These are phyloP conservation scores for Rhopalosiphum maidis DNA, from an alignment of 1,140 invertebrate species.

Conservation along the genomic window DNA sequence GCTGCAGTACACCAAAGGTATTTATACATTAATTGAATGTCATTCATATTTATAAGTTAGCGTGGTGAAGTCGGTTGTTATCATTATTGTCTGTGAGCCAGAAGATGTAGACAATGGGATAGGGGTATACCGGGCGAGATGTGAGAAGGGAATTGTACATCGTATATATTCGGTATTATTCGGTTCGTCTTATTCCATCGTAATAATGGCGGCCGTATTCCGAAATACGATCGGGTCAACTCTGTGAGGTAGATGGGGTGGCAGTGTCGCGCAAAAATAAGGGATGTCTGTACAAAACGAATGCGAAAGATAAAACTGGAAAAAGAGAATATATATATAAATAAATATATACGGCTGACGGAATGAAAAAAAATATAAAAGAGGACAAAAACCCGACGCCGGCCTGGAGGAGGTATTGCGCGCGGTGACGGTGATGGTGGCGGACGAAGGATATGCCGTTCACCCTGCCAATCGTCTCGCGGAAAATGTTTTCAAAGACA, in stretches of 20 bases:
- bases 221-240: neutral
- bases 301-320: neutral
- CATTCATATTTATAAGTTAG: too few species aligned
- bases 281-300: neutral
- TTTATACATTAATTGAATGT: too few species aligned
- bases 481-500: constrained; percentile 55
- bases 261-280: neutral
- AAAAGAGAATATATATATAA: neutral
- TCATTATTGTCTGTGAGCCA: too few species aligned
- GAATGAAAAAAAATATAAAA: neutral
- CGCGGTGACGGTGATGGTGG: neutral
- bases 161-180: neutral
- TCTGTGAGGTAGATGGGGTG: neutral
- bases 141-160: too few species aligned
- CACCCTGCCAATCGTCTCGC: constrained; percentile 8
- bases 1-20: too few species aligned
- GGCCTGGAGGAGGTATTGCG: neutral
- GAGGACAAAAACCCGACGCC: neutral
- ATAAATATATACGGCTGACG: neutral
- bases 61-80: too few species aligned
- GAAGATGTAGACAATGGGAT: too few species aligned
- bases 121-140: neutral
- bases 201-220: neutral
- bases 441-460: neutral
- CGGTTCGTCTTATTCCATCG: constrained; percentile 13